Evolutionary conservation across 1,140 invertebrate species (phyloP).

Genomic region (Temnothorax curvispinosus): DNA sequence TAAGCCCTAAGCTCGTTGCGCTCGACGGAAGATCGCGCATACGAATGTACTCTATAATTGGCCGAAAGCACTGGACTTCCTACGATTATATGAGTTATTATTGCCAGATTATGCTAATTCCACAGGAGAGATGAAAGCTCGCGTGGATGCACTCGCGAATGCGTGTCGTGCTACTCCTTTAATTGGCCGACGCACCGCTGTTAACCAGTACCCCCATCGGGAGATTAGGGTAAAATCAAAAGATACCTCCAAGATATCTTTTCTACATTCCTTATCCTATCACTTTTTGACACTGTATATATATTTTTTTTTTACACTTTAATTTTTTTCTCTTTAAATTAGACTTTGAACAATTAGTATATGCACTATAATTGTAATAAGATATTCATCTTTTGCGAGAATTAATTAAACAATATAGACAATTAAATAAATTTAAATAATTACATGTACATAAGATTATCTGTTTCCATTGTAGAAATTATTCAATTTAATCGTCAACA

Average conservation of each 20-base stretch:
- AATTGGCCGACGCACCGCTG: background rate
- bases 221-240: constrained; percentile 2
- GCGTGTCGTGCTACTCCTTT: constrained; percentile 10
- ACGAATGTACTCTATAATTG: constrained; percentile 72
- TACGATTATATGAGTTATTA: constrained; percentile 75
- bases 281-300: background rate
- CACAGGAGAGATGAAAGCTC: background rate
- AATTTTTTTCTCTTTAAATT: background rate
- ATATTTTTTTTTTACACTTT: background rate
- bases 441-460: background rate
- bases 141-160: background rate
- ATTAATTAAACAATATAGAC: background rate
- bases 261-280: constrained; percentile 2
- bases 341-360: background rate
- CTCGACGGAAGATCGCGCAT: constrained; percentile 44
- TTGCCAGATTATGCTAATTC: constrained; percentile 73
- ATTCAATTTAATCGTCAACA: background rate
- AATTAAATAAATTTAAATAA: background rate
- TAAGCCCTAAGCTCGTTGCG: constrained; percentile 38
- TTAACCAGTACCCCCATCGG: background rate
- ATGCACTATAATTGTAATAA: background rate
- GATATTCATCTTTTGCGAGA: background rate
- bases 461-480: background rate
- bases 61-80: constrained; percentile 68
- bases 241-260: background rate